Percentiles rank a stretch among this genome's conserved stretches.
phyloP scores from a whole-genome alignment of 2,797 vertebrate species.

The Smutsia temminckii region DNA sequence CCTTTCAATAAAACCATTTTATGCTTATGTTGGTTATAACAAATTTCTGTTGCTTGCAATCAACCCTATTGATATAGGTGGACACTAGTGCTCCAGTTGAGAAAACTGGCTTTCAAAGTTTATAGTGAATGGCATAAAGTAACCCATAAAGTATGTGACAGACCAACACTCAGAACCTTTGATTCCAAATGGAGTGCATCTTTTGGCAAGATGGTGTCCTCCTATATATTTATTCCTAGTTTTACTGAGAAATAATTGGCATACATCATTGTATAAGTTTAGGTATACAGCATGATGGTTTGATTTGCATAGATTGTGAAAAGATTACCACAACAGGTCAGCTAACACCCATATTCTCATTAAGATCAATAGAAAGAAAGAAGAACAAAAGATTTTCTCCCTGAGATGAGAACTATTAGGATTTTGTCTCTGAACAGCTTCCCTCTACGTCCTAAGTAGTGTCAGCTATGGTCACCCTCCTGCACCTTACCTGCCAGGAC shows the following conservation, averaged over 20 bases:
- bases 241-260: neutral
- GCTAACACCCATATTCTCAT: too few relatives aligned
- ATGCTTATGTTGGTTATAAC: neutral
- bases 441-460: neutral
- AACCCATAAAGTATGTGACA: neutral
- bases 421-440: neutral
- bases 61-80: too few relatives aligned
- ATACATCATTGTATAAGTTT: neutral
- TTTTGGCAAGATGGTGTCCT: neutral
- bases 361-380: neutral
- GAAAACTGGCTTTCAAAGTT: neutral
- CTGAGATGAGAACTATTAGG: neutral
- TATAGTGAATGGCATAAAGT: neutral
- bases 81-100: neutral
- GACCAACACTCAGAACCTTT: neutral
- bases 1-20: neutral
- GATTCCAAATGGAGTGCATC: neutral
- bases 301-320: neutral
- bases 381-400: neutral
- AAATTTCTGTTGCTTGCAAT: neutral
- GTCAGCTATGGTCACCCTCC: accelerated
- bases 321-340: neutral
- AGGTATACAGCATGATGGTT: neutral
- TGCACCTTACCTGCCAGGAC: neutral
- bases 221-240: neutral